Evolutionary conservation across 2,113 vertebrate species (phyloP), one percentile per base, ranked within the genome.

Genomic region (Chrysemys picta): DNA sequence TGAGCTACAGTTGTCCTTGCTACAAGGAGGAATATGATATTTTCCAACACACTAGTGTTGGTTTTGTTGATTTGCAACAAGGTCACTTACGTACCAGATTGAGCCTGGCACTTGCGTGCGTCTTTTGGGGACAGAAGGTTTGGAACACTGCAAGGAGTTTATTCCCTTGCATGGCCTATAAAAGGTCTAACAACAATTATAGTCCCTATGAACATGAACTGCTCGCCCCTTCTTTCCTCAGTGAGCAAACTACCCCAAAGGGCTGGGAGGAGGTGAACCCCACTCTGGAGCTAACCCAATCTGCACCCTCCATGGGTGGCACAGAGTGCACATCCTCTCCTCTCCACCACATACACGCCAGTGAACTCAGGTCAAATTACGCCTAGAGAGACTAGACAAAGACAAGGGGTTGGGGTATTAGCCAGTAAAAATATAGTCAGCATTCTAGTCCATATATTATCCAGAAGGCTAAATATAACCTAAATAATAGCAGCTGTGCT

Each of bases 311-410:
- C 80, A 42, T 3, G 57, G 85, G 0, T 0, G 87, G n/a, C 19
- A 59, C 0, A 1, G 59, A 72, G 49, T 24, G 72, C 84, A 17
- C 91, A 79, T 59, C 42, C 29, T 85, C 89, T 49, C 72, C 85
- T 84, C 54, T 21, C 85, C 52, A 25, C 16, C 52, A 45, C 59
- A 78, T 5, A 56, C 49, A 82, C 89, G 35, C 38, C 35, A 29
- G 50, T 79, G 65, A 96, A 96, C 93, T 8, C n/a, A 50, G 85
- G 89, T 95, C 91, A 87, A 91, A 92, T 92, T 72, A 84, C 2
- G 17, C 72, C 94, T 88, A 93, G 79, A 91, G 62, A 21, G n/a
- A 25, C 80, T 53, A 88, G 42, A 92, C 76, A 80, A 93, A 92
- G 91, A 79, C 35, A 56, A 91, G 78, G 80, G 52, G 56, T 84